Evolutionary conservation across 2,113 vertebrate species (phyloP).

Genomic region (Brachypteracias leptosomus): DNA sequence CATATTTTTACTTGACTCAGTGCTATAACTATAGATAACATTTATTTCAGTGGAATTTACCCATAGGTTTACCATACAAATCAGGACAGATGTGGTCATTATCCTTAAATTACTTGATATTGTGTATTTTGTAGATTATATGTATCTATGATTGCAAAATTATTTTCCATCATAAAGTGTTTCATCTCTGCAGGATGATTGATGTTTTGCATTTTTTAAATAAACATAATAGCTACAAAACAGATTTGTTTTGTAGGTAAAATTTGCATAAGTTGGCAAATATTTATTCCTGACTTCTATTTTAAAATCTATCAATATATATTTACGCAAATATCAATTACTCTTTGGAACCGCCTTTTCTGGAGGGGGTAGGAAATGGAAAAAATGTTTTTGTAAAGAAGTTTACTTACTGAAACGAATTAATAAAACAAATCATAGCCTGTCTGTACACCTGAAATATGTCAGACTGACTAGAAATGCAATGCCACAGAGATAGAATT

Average conservation of each 20-base stretch:
- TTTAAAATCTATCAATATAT: neutral
- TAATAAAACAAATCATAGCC: neutral
- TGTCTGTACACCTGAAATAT: neutral
- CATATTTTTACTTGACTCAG: neutral
- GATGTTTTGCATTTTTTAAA: neutral
- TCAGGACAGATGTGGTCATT: neutral
- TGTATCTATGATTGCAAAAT: neutral
- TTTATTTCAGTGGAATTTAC: neutral
- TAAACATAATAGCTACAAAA: neutral
- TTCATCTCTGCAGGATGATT: neutral
- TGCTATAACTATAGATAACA: neutral
- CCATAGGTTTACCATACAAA: neutral
- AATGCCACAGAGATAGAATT: neutral
- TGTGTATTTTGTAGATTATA: neutral
- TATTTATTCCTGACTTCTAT: neutral
- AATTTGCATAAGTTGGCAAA: neutral
- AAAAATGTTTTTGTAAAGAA: neutral
- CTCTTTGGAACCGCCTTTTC: neutral
- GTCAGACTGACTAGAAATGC: neutral
- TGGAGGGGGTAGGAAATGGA: neutral
- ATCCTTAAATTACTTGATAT: neutral
- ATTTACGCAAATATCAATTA: neutral
- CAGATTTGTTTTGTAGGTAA: neutral
- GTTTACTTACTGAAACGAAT: neutral
- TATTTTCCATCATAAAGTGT: neutral